Percentiles rank a stretch among this genome's conserved stretches.
phyloP scores from a whole-genome alignment of 2,888 invertebrate species.

The Pseudolycoriella hygida region DNA sequence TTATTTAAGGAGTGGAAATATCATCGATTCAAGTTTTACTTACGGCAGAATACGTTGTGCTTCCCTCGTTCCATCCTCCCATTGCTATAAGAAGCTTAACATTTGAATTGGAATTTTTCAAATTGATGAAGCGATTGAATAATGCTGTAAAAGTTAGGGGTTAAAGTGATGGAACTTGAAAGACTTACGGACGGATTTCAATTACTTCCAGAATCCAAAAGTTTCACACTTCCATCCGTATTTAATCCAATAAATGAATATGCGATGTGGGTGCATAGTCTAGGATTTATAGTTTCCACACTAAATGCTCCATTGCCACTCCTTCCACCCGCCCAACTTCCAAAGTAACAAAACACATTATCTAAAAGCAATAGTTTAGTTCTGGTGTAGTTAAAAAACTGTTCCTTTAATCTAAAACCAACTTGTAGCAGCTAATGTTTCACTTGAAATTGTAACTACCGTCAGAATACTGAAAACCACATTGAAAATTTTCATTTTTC shows the following conservation, averaged over 20 bases:
- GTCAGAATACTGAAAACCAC: too few species aligned
- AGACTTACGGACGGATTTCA: too few species aligned
- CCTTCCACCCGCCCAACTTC: slow-evolving; percentile 50
- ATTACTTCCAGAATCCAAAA: slow-evolving; percentile 28
- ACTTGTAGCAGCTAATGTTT: too few species aligned
- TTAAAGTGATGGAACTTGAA: too few species aligned
- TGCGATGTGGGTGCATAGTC: slow-evolving; percentile 47
- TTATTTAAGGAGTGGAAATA: neutral
- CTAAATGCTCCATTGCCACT: slow-evolving; percentile 38
- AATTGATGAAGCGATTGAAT: slow-evolving; percentile 20
- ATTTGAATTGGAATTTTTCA: slow-evolving; percentile 27
- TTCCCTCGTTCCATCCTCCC: slow-evolving; percentile 40
- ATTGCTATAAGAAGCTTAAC: slow-evolving; percentile 33
- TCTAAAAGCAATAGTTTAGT: too few species aligned
- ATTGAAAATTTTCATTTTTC: too few species aligned
- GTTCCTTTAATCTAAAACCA: too few species aligned
- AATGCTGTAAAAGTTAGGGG: too few species aligned
- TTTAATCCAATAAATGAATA: slow-evolving; percentile 48
- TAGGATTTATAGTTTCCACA: slow-evolving; percentile 39
- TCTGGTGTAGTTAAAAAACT: too few species aligned
- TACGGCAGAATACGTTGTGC: slow-evolving; percentile 26
- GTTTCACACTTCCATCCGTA: slow-evolving; percentile 27
- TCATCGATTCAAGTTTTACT: neutral
- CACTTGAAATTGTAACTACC: too few species aligned
- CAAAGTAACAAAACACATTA: slow-evolving; percentile 46